A percentile compares a stretch with the other conserved stretches of the same genome.
phyloP scores from a whole-genome alignment of 2,888 invertebrate genomes.

The Scotopteryx bipunctaria region DNA sequence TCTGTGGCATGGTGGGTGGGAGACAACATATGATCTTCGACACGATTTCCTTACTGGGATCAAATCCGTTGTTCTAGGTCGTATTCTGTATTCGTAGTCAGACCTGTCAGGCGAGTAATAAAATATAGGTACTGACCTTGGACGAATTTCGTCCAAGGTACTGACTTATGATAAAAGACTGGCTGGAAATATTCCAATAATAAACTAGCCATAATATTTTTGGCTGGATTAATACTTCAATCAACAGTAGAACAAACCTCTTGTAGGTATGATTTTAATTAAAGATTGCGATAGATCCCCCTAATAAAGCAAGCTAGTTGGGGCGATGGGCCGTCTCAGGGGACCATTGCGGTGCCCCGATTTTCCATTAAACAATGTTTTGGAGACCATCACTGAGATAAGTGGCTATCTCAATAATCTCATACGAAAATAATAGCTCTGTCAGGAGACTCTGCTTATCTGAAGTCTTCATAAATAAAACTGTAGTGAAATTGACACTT shows the following conservation, averaged over 20 bases:
- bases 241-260: slow-evolving; percentile 25
- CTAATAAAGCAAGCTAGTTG: slow-evolving; percentile 31
- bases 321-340: slow-evolving; percentile 39
- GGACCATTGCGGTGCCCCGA: slow-evolving; percentile 42
- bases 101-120: too few relatives aligned
- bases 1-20: too few relatives aligned
- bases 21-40: too few relatives aligned
- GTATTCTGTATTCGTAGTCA: too few relatives aligned
- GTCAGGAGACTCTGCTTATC: neutral
- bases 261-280: slow-evolving; percentile 45
- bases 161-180: too few relatives aligned
- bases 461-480: neutral
- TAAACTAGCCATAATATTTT: too few relatives aligned
- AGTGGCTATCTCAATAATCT: slow-evolving; percentile 28
- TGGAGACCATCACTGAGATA: slow-evolving; percentile 30
- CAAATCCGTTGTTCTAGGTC: too few relatives aligned
- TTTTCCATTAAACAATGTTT: slow-evolving; percentile 48
- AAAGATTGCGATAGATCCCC: slow-evolving; percentile 46
- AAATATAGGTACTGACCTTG: too few relatives aligned
- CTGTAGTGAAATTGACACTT: too few relatives aligned
- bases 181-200: neutral
- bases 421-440: slow-evolving; percentile 21
- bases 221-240: too few relatives aligned
- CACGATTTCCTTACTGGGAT: too few relatives aligned
- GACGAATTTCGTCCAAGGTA: too few relatives aligned